phyloP scores from a whole-genome alignment of 2,797 vertebrate genomes.

The Rachycentron canadum region DNA sequence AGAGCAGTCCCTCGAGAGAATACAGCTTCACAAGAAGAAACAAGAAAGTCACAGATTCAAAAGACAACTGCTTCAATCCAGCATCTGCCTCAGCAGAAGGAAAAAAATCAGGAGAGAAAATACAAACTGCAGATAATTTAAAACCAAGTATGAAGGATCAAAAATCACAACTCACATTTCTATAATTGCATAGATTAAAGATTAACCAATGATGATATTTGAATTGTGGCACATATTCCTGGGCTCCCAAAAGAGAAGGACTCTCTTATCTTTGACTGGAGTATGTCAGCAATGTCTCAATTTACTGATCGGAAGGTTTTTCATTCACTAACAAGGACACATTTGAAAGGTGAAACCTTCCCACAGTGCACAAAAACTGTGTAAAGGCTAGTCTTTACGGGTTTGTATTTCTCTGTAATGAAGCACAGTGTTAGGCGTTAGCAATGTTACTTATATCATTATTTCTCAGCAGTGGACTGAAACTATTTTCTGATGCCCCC shows the following conservation, averaged over 20 bases:
- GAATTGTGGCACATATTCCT: background rate
- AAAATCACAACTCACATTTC: background rate
- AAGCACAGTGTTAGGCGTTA: no score
- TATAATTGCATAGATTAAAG: slow-evolving; percentile 9
- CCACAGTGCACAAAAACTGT: background rate
- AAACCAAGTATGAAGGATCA: background rate
- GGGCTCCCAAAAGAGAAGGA: background rate
- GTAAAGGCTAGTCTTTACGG: no score
- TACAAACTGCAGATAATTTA: background rate
- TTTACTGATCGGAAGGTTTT: slow-evolving; percentile 35
- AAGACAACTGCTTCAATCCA: slow-evolving; percentile 12
- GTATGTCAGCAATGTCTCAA: slow-evolving; percentile 41
- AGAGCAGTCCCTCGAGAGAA: background rate
- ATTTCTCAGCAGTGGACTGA: no score
- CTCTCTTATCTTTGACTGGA: slow-evolving; percentile 17
- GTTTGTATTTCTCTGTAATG: no score
- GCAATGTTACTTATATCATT: no score
- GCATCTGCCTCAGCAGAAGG: slow-evolving; percentile 9
- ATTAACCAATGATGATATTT: background rate
- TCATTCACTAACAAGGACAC: slow-evolving; percentile 30
- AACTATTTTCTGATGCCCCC: no score
- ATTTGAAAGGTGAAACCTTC: slow-evolving; percentile 15
- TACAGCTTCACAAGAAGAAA: slow-evolving; percentile 7
- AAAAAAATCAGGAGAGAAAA: background rate
- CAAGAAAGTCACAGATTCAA: slow-evolving; percentile 34